phyloP scores from a whole-genome alignment of 2,888 invertebrate species.

The Sphinx pinastri region DNA sequence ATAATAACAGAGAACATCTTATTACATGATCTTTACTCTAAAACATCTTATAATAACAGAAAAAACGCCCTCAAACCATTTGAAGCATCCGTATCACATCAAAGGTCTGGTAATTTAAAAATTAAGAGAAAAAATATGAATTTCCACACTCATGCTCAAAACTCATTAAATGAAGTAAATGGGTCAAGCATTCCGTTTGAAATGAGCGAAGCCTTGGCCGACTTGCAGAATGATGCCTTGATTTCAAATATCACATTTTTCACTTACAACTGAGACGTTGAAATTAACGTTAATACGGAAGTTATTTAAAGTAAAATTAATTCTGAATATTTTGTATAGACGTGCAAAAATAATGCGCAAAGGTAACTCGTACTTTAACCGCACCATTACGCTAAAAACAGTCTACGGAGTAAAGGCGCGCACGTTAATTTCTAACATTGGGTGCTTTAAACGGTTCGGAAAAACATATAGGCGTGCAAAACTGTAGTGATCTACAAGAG shows the following conservation, averaged over 20 bases:
- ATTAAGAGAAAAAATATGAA: slow-evolving; percentile 3
- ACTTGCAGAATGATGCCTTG: slow-evolving; percentile 7
- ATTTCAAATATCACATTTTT: slow-evolving; percentile 14
- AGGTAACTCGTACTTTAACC: too few relatives aligned
- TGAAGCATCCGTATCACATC: too few relatives aligned
- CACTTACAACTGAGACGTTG: background rate
- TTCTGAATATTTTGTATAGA: background rate
- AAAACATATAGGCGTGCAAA: too few relatives aligned
- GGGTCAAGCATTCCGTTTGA: slow-evolving; percentile 16
- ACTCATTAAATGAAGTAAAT: slow-evolving; percentile 16
- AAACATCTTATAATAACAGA: too few relatives aligned
- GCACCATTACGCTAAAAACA: too few relatives aligned
- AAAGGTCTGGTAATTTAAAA: background rate
- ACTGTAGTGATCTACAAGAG: too few relatives aligned
- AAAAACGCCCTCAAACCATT: background rate
- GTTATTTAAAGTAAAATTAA: background rate
- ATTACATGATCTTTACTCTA: too few relatives aligned
- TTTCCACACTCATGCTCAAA: slow-evolving; percentile 11
- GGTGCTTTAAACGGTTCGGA: too few relatives aligned
- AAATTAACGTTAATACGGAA: background rate
- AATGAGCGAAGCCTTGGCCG: slow-evolving; percentile 14
- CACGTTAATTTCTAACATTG: too few relatives aligned
- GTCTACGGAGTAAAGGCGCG: too few relatives aligned
- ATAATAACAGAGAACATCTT: too few relatives aligned
- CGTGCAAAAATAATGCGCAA: too few relatives aligned